Base-by-base conservation (phyloP, 2,113 vertebrate genomes). In the Dolichallabes microphthalmus region DNA sequence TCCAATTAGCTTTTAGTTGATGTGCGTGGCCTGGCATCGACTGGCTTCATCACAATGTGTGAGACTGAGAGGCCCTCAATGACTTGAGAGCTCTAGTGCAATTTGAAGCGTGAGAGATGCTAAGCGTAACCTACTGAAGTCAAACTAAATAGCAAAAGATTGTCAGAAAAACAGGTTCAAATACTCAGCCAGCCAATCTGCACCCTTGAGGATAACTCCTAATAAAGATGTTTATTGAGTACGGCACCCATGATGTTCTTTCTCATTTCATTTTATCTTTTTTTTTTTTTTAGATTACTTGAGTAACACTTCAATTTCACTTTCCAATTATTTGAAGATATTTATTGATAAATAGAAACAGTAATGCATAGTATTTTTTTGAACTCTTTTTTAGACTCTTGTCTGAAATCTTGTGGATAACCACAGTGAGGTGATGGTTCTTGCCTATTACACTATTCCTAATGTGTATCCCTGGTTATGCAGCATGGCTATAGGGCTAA, bases 41-140 rank as follows among this genome's bases (percentile, higher is more conserved):
- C 2, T 39, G 20, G 79, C 76, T 84, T 74, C 79, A 88, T 89
- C 69, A 88, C 20, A 64, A 79, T 25, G 45, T 82, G 53, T 81
- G 52, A 80, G 73, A 82, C 82, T 81, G 75, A 77, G 79, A 88
- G 53, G 52, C 57, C 61, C 69, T 85, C 71, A 27, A 52, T 60
- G 63, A 79, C 58, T 55, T 73, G 68, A 60, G 39, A 83, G 75
- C 63, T 50, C 74, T 32, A 27, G 64, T 82, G 80, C 77, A 30
- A 78, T 82, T 77, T 82, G 74, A 30, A 61, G 14, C 75, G 22
- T 61, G 27, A 55, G 73, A 85, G 57, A 71, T 61, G 78, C 22
- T 57, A 60, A 60, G 52, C 64, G 35, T n/a, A 82, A 69, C 13
- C 14, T 58, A 82, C 74, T 39, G 35, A 69, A 69, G 50, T 69